Percentiles rank a stretch among this genome's conserved stretches.
Evolutionary conservation across 2,113 vertebrate species (phyloP).

Genomic region (Rhinopithecus roxellana): DNA sequence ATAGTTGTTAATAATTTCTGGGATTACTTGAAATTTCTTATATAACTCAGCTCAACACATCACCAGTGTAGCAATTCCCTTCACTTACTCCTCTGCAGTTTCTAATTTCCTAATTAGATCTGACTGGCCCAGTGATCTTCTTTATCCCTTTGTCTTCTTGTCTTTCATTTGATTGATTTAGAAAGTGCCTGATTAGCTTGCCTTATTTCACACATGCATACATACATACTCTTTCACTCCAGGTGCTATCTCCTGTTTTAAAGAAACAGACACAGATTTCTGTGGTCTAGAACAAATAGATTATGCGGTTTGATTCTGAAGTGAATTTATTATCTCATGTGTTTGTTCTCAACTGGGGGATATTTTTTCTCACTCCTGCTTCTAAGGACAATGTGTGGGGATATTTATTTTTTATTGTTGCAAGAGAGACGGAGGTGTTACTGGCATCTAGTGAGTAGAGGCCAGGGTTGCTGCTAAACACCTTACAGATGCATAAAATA

Average conservation of each 20-base stretch:
- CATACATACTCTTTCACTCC: accelerated
- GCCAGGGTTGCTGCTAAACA: background rate
- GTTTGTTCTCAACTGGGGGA: background rate
- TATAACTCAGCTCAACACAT: background rate
- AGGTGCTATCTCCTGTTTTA: background rate
- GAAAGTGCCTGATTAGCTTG: background rate
- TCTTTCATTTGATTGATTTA: background rate
- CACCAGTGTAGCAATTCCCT: background rate
- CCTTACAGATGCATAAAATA: background rate
- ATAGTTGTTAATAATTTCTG: background rate
- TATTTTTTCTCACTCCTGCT: no score
- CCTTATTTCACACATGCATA: background rate
- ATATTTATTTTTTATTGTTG: background rate
- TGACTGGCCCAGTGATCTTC: background rate
- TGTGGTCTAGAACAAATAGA: background rate
- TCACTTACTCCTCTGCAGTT: background rate
- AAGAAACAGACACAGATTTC: background rate
- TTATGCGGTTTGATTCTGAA: background rate
- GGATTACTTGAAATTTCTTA: background rate
- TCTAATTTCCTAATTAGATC: background rate
- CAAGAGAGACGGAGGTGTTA: background rate
- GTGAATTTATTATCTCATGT: background rate
- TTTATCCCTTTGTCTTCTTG: background rate
- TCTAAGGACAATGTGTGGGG: background rate
- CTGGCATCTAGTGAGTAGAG: background rate